A percentile compares a stretch with the other conserved stretches of the same genome.
Evolutionary conservation across 2,113 vertebrate species (phyloP).

Genomic region (Columba livia): DNA sequence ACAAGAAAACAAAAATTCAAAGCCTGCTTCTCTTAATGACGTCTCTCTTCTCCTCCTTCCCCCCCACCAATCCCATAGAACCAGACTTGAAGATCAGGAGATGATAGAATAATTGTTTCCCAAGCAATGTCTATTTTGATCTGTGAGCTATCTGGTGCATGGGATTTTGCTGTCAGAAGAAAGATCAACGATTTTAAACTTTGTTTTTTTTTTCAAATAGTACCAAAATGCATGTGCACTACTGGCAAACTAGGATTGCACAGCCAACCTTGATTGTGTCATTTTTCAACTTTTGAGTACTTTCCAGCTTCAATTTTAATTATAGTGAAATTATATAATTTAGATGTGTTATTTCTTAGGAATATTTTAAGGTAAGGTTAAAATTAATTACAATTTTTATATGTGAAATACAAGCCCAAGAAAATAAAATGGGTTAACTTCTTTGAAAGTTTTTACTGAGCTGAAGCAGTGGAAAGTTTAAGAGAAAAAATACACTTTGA

Average conservation of each 20-base stretch:
- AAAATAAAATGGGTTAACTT: not conserved
- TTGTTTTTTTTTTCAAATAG: not conserved
- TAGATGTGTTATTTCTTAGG: not conserved
- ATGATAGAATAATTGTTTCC: not conserved
- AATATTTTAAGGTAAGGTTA: not conserved
- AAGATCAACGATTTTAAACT: not conserved
- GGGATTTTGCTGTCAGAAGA: not conserved
- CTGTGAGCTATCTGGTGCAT: not conserved
- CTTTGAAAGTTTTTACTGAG: not conserved
- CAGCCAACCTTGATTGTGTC: not conserved
- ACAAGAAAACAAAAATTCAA: not conserved
- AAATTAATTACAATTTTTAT: not conserved
- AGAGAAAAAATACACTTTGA: not conserved
- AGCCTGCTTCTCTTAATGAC: not conserved
- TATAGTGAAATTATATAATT: not conserved
- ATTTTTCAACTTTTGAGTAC: not conserved
- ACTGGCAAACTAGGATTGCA: not conserved
- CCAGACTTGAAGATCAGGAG: not conserved
- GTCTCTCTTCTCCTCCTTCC: too few relatives aligned
- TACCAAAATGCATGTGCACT: not conserved
- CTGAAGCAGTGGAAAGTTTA: not conserved
- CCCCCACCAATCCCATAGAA: not conserved
- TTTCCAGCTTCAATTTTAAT: conserved; percentile 9
- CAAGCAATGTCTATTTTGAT: not conserved
- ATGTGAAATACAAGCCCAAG: not conserved